Evolutionary conservation across 2,113 vertebrate genomes (phyloP).

Genomic region (Desmodus rotundus): DNA sequence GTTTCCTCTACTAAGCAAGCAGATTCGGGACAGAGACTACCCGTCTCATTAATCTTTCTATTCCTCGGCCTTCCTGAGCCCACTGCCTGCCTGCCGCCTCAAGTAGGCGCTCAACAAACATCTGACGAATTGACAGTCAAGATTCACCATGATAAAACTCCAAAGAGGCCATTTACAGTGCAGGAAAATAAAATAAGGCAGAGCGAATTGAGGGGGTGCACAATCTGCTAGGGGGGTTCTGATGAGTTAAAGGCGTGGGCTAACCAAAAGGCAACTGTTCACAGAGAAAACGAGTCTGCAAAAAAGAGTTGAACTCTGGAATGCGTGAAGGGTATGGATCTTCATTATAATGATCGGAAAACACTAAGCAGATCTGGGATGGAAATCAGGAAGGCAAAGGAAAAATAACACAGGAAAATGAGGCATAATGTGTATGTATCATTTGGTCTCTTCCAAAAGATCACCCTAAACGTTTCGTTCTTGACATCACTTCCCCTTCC

Average conservation of each 20-base stretch:
- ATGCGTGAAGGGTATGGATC: neutral
- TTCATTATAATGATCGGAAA: neutral
- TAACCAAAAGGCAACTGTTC: neutral
- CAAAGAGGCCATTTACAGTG: neutral
- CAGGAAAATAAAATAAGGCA: neutral
- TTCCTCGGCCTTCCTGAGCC: neutral
- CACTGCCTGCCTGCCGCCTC: rapidly evolving
- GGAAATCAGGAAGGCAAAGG: neutral
- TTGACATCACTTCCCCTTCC: neutral
- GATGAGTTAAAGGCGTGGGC: neutral
- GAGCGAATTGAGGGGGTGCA: neutral
- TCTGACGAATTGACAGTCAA: neutral
- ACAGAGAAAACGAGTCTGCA: neutral
- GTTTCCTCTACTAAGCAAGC: neutral
- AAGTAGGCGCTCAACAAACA: slow-evolving; percentile 1
- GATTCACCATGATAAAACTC: neutral
- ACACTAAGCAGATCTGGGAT: neutral
- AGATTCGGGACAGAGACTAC: neutral
- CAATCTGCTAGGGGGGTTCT: neutral
- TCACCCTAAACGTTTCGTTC: neutral
- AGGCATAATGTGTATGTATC: neutral
- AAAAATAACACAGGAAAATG: neutral
- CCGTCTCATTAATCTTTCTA: neutral
- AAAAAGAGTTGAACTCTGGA: neutral
- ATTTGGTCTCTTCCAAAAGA: neutral